Base-by-base conservation (phyloP, 2,888 invertebrate genomes). In the Parnassius smintheus region DNA sequence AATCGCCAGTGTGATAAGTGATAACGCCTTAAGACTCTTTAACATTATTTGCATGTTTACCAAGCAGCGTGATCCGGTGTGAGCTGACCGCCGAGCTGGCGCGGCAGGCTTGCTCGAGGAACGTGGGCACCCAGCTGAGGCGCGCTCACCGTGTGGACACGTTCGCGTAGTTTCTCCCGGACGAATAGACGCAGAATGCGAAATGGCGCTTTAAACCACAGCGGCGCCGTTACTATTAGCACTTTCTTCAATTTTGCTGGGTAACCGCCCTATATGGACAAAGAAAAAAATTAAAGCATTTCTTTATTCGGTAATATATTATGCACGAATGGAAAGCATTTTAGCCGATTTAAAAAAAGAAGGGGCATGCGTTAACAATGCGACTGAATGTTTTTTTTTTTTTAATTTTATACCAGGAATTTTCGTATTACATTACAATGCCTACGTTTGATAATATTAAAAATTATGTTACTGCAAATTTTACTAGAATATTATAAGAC, bases 121-220 rank as follows among this genome's bases (percentile, higher is more conserved):
- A 99, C 96, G 94, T 99, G 98, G 78, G 94, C 93, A 71, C 95
- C 94, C 72, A 99, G 93, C 87, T 98, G 98, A 66, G 97, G 96
- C 83, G 97, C 94, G 83, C 96, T 98, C 74, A 98, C 98, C 42
- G 98, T 98, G 88, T 96, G 98, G 67, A 99, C 99, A 76, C 99
- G 94, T 87, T 99, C 98, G 70, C 98, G 94, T 73, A 99, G 92
- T 90, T 99, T 99, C 90, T 99, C 98, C 67, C 98, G 93, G 63
- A 99, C 98, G 91, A 99, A 99, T 75, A 99, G 92, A 61, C 98
- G 94, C 60, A 99, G 93, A 79, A 99, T 98, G 82, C 98, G 97
- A 90, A 98, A 99, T 1, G 99, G 98, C 65, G 98, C 98, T 90
- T 98, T 98, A 91, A 99, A 99, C 99, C 99, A 99, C 81, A 99